phyloP scores from a whole-genome alignment of 2,113 vertebrate species.

The Pampusana beccarii region DNA sequence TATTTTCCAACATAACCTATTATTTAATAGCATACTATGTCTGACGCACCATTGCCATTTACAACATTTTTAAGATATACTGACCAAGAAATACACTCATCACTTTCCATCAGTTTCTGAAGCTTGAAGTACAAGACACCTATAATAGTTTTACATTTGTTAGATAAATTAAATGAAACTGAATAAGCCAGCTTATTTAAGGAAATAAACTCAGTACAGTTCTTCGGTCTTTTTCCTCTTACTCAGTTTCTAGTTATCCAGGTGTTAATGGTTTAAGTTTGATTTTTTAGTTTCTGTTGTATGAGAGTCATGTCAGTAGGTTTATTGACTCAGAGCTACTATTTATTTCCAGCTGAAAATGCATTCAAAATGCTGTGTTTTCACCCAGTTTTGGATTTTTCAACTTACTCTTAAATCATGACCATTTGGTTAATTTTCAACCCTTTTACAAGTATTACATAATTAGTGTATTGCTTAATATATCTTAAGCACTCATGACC shows the following conservation, averaged over 20 bases:
- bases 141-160: neutral
- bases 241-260: neutral
- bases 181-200: neutral
- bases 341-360: neutral
- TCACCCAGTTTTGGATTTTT: neutral
- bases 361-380: neutral
- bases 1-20: neutral
- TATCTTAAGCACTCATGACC: neutral
- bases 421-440: neutral
- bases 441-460: neutral
- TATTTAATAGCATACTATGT: fast-evolving
- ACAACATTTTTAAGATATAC: neutral
- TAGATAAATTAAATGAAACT: neutral
- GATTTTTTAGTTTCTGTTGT: neutral
- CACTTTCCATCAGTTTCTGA: neutral
- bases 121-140: neutral
- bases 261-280: neutral
- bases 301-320: fast-evolving
- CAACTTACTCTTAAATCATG: neutral
- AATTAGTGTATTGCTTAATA: neutral
- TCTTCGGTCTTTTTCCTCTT: neutral
- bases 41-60: neutral
- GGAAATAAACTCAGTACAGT: neutral
- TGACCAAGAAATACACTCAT: neutral
- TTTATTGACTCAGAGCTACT: neutral